A percentile compares a stretch with the other conserved stretches of the same genome.
phyloP scores from a whole-genome alignment of 2,888 invertebrate genomes.

The Phyllotreta striolata region DNA sequence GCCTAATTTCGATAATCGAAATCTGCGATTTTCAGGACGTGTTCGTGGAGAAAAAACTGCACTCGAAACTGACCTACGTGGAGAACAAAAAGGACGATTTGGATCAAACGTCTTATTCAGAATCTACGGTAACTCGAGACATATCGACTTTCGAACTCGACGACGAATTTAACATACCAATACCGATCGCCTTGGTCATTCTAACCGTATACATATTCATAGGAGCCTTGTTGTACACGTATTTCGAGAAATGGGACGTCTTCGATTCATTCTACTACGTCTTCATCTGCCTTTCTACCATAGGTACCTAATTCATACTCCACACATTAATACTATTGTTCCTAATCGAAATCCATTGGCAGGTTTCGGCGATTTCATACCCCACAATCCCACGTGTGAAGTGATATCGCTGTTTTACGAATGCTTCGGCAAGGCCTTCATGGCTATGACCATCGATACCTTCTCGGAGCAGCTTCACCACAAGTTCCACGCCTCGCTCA shows the following conservation, averaged over 20 bases:
- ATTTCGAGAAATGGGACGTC: constrained; percentile 85
- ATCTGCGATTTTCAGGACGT: background rate
- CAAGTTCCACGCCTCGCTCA: constrained; percentile 85
- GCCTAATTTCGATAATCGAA: too few relatives aligned
- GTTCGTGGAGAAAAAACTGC: background rate
- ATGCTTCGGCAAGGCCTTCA: constrained; percentile 91
- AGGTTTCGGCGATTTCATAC: constrained; percentile 91
- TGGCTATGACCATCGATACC: constrained; percentile 97
- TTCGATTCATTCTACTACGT: constrained; percentile 96
- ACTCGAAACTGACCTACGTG: background rate
- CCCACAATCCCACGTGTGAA: constrained; percentile 81
- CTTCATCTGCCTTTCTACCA: constrained; percentile 96
- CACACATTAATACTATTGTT: too few relatives aligned
- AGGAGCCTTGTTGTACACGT: constrained; percentile 82
- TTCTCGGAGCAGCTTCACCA: constrained; percentile 81
- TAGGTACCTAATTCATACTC: constrained; percentile 64
- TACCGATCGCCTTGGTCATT: constrained; percentile 86
- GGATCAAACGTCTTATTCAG: constrained; percentile 20
- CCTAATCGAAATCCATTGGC: too few relatives aligned
- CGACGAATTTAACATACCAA: constrained; percentile 94
- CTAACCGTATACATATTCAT: constrained; percentile 85
- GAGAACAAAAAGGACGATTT: background rate
- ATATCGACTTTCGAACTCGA: constrained; percentile 81
- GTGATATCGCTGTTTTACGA: constrained; percentile 92
- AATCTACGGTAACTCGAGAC: constrained; percentile 77